Base-by-base conservation (phyloP, 2,113 vertebrate species). In the Ariopsis seemanni region DNA sequence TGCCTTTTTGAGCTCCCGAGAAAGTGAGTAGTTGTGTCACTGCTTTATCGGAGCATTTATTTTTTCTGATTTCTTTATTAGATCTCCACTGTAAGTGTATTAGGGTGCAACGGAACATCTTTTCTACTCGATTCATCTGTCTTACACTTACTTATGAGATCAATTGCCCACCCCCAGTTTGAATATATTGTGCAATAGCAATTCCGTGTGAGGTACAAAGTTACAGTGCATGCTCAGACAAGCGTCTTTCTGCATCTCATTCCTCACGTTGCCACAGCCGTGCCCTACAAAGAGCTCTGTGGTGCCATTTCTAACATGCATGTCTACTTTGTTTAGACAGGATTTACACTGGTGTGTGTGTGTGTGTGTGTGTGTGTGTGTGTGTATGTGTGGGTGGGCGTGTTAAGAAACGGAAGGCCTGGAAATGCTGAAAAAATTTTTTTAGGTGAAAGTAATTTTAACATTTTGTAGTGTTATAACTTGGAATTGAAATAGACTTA, bases 221-320 rank as follows among this genome's bases (percentile, higher is more conserved):
- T 27, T 69, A 48, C n/a, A 27, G 53, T 74, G 34, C 85, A 20
- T 81, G 88, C 75, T 85, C 57, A 9, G 83, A 89, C 88, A 30
- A 75, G 88, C 81, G n/a, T 74, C 5, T 62, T 57, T 62, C 34
- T 50, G 27, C 42, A 58, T 81, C 87, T 87, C 85, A 85, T 89
- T 88, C 88, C 67, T 60, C 72, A 14, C 27, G n/a, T 78, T 60
- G 74, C 48, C 55, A 80, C 86, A 82, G 69, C 84, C 42, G 18
- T 88, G 74, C 48, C 63, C 17, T 80, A 14, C 50, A 82, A 60
- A 27, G 52, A 62, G 77, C 55, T 63, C 84, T 11, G 42, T 79
- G 48, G 63, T 77, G 60, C 57, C 30, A 63, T 83, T 82, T 85
- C 53, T 65, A 71, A 82, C 57, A 71, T 25, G 72, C 48, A 69